phyloP scores from a whole-genome alignment of 2,797 vertebrate genomes.

The Sciaenops ocellatus region DNA sequence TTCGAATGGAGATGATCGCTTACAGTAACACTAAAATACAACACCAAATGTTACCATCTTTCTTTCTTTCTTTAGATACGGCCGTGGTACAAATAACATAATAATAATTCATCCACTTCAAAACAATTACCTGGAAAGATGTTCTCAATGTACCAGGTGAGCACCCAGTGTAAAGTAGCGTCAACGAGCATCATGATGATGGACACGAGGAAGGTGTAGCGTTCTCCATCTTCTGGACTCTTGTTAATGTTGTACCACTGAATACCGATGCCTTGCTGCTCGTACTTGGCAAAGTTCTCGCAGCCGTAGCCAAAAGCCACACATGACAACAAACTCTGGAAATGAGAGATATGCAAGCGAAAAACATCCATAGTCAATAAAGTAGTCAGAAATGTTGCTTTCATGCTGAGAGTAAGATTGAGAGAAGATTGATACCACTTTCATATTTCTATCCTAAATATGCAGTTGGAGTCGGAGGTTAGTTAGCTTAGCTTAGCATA shows the following conservation, averaged over 20 bases:
- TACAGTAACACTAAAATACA: not conserved
- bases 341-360: not conserved
- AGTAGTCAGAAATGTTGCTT: not conserved
- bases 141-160: slow-evolving; percentile 98
- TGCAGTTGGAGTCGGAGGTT: not conserved
- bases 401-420: not conserved
- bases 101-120: not conserved
- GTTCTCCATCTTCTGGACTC: slow-evolving; percentile 89
- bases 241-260: slow-evolving; percentile 93
- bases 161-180: slow-evolving; percentile 88
- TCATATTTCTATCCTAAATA: not conserved
- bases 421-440: not conserved
- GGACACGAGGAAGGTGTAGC: slow-evolving; percentile 91
- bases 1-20: not conserved
- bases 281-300: slow-evolving; percentile 93
- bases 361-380: not conserved
- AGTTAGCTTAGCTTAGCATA: slow-evolving; percentile 12
- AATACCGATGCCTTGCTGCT: slow-evolving; percentile 95
- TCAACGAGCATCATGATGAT: slow-evolving; percentile 95
- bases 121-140: slow-evolving; percentile 93
- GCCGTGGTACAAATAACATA: not conserved
- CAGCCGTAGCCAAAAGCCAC: slow-evolving; percentile 98
- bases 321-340: slow-evolving; percentile 93
- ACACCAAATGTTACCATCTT: not conserved
- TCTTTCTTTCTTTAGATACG: not conserved